phyloP scores from a whole-genome alignment of 2,888 invertebrate genomes.

The Hyposoter didymator region DNA sequence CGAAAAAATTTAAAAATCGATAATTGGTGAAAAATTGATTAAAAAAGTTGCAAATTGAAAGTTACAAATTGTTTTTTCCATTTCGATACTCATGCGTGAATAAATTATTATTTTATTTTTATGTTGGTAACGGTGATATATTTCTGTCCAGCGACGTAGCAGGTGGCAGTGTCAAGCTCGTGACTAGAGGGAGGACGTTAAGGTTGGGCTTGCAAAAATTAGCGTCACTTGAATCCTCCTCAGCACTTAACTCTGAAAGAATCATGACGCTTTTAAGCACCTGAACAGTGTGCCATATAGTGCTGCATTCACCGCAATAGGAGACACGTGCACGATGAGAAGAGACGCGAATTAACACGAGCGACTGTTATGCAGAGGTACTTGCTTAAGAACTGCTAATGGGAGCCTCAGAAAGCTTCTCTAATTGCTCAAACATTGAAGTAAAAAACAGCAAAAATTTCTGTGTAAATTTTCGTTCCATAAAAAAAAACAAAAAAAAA shows the following conservation, averaged over 20 bases:
- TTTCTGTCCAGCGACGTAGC: not conserved
- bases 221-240: slow-evolving; percentile 74
- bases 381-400: slow-evolving; percentile 73
- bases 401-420: slow-evolving; percentile 65
- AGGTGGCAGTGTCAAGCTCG: slow-evolving; percentile 3
- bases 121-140: too few relatives aligned
- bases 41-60: too few relatives aligned
- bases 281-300: slow-evolving; percentile 4
- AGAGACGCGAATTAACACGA: slow-evolving; percentile 52
- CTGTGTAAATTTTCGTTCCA: not conserved
- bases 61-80: too few relatives aligned
- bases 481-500: not conserved
- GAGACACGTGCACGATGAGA: slow-evolving; percentile 31
- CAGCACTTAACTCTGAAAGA: slow-evolving; percentile 33
- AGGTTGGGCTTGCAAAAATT: slow-evolving; percentile 69
- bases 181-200: not conserved
- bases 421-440: slow-evolving; percentile 68
- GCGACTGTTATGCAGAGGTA: slow-evolving; percentile 70
- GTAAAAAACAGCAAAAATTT: not conserved
- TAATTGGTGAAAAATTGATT: too few relatives aligned
- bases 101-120: too few relatives aligned
- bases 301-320: not conserved
- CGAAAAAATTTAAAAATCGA: too few relatives aligned
- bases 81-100: too few relatives aligned
- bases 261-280: slow-evolving; percentile 17